Evolutionary conservation across 2,113 vertebrate genomes (phyloP).

Genomic region (Perognathus longimembris): DNA sequence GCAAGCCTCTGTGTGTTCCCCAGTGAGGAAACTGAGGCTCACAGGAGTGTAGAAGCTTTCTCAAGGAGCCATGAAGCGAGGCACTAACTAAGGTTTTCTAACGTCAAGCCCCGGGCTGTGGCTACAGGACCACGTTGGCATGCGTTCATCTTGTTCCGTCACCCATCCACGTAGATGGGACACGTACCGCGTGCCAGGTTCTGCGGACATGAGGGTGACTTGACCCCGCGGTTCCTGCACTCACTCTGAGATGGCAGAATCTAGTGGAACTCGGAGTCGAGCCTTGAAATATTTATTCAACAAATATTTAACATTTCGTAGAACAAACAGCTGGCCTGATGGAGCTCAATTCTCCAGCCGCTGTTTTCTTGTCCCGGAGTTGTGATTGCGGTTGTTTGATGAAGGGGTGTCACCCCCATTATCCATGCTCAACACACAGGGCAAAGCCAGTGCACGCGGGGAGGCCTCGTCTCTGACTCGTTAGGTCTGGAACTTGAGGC

Average conservation of each 20-base stretch:
- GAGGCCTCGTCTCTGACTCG: background rate
- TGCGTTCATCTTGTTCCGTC: slow-evolving; percentile 4
- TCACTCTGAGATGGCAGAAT: slow-evolving; percentile 41
- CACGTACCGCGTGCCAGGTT: background rate
- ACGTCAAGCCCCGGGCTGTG: background rate
- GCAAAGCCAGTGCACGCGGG: background rate
- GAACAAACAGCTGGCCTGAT: slow-evolving; percentile 47
- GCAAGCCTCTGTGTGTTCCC: background rate
- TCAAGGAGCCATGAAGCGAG: background rate
- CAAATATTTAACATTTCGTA: slow-evolving; percentile 72
- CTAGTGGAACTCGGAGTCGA: slow-evolving; percentile 47
- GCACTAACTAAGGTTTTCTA: background rate
- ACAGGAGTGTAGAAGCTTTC: background rate
- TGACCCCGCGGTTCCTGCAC: slow-evolving; percentile 9
- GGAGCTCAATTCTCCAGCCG: background rate
- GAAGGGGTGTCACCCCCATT: background rate
- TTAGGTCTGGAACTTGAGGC: background rate
- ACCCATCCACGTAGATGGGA: background rate
- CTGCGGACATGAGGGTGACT: background rate
- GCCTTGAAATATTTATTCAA: slow-evolving; percentile 73
- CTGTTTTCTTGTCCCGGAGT: background rate
- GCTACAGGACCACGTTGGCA: background rate
- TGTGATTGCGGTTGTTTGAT: background rate
- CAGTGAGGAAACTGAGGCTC: slow-evolving; percentile 26
- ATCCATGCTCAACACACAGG: background rate